phyloP scores from a whole-genome alignment of 2,113 vertebrate species.

The Garra rufa region DNA sequence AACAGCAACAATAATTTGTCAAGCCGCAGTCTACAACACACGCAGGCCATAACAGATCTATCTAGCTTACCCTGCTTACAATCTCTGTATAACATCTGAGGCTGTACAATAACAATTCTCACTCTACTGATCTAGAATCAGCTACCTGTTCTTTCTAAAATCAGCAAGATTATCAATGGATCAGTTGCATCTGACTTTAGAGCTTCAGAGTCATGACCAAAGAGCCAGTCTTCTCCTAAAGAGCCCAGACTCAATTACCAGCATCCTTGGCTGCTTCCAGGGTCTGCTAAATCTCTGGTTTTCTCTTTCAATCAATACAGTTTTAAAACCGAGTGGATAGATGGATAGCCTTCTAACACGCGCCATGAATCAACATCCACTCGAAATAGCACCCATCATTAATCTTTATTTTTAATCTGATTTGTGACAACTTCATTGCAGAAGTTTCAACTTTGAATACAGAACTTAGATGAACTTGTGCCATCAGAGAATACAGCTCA shows the following conservation, averaged over 20 bases:
- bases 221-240: not conserved
- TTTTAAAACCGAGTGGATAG: constrained; percentile 23
- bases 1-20: too few species aligned
- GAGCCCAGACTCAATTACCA: constrained; percentile 34
- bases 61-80: not conserved
- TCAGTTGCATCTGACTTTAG: constrained; percentile 15
- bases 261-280: constrained; percentile 5
- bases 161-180: constrained; percentile 11
- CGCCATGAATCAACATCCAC: constrained; percentile 25
- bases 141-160: constrained; percentile 7
- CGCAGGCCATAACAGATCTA: not conserved
- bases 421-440: constrained; percentile 14
- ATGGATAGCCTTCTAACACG: constrained; percentile 28
- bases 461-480: constrained; percentile 13
- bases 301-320: constrained; percentile 37
- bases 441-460: constrained; percentile 28
- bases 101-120: not conserved
- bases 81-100: not conserved
- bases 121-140: constrained; percentile 13
- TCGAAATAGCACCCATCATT: not conserved
- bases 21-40: not conserved
- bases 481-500: not conserved
- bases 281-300: constrained; percentile 19
- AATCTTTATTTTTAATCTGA: constrained; percentile 31
- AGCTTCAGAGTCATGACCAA: not conserved